A percentile compares a stretch with the other conserved stretches of the same genome.
Conservation (phyloP, 1,140 invertebrate genomes). For the Andrena cerasifolii region DNA sequence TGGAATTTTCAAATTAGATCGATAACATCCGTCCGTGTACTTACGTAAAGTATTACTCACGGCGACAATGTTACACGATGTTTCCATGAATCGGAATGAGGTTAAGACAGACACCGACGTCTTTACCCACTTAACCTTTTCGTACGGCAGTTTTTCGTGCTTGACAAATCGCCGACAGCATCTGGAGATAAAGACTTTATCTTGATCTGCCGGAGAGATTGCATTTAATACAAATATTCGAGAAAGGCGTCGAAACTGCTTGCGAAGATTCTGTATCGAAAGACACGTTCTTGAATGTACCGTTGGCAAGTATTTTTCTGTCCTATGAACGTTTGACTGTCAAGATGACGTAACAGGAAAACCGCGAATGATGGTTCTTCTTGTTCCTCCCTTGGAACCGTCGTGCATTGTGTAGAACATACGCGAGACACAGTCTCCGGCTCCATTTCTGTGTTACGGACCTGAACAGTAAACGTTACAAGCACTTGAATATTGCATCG, state of each 20-base stretch:
- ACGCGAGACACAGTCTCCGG: too few relatives aligned
- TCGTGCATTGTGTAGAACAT: not conserved
- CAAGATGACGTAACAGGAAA: not conserved
- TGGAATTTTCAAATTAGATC: conserved; percentile 61
- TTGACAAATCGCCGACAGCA: not conserved
- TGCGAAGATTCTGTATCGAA: not conserved
- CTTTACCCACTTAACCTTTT: conserved; percentile 19
- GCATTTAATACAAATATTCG: not conserved
- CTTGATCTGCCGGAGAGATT: not conserved
- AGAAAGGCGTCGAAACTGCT: not conserved
- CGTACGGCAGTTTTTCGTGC: not conserved
- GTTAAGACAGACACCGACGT: conserved; percentile 12
- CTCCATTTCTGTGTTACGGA: not conserved
- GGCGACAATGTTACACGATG: conserved; percentile 24
- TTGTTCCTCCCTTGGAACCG: too few relatives aligned
- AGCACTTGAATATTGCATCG: conserved; percentile 18
- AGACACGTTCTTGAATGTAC: not conserved
- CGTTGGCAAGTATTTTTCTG: too few relatives aligned
- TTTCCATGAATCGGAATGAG: conserved; percentile 27
- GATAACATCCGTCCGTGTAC: conserved; percentile 53
- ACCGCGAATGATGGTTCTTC: not conserved
- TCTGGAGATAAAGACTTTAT: not conserved
- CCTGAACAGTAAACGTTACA: not conserved
- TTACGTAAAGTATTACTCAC: conserved; percentile 62
- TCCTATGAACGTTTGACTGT: too few relatives aligned